Percentiles rank a stretch among this genome's conserved stretches.
Evolutionary conservation across 1,140 invertebrate species (phyloP).

Genomic region (Ctenoplectra terminalis): DNA sequence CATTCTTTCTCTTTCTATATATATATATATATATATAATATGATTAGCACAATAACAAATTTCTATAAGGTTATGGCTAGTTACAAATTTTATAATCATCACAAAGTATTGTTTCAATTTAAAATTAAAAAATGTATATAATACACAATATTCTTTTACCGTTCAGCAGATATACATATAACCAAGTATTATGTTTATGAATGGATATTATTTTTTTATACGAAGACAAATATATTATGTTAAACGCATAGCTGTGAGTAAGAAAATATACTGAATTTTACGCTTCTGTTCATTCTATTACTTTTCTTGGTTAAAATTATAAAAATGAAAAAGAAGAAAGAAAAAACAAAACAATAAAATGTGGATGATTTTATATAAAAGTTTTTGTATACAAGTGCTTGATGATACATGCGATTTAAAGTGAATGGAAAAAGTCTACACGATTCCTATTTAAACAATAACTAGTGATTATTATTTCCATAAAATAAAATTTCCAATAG

Average conservation of each 20-base stretch:
- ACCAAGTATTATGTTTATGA: conserved; percentile 15
- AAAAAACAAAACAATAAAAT: neutral
- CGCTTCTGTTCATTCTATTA: conserved; percentile 30
- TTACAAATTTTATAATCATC: conserved; percentile 37
- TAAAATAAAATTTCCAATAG: neutral
- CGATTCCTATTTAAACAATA: neutral
- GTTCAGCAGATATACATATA: conserved; percentile 27
- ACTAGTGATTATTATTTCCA: neutral
- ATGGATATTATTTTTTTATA: conserved; percentile 22
- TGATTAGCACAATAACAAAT: conserved; percentile 47
- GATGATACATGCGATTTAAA: neutral
- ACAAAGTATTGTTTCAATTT: conserved; percentile 22
- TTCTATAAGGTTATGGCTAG: conserved; percentile 22
- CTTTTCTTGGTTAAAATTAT: conserved; percentile 1
- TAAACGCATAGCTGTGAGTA: conserved; percentile 44
- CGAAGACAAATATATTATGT: conserved; percentile 35
- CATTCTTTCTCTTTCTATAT: too few relatives aligned
- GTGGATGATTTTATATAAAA: conserved; percentile 14
- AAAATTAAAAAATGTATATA: conserved; percentile 41
- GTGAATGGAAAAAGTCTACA: neutral
- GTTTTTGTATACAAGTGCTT: conserved; percentile 14
- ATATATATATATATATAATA: too few relatives aligned
- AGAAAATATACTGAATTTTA: conserved; percentile 40
- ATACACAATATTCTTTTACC: conserved; percentile 23
- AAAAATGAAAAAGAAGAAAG: neutral